A percentile compares a stretch with the other conserved stretches of the same genome.
Conservation (phyloP, 2,797 vertebrate species). For the Liparis tanakae region DNA sequence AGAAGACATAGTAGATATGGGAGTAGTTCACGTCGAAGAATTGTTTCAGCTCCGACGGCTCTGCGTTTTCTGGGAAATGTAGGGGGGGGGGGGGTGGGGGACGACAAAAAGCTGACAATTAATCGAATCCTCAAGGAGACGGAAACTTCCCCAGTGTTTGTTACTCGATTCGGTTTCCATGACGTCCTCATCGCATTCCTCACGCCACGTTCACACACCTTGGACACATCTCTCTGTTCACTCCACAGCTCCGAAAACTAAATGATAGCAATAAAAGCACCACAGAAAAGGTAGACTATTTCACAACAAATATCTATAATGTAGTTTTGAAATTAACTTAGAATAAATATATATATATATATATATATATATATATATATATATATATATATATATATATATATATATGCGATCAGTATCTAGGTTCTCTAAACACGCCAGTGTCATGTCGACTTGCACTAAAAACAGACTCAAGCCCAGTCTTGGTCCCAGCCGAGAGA, state of each 20-base stretch:
- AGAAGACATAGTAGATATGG: slow-evolving; percentile 99
- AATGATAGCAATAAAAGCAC: not conserved
- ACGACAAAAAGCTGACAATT: not conserved
- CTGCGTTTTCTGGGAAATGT: slow-evolving; percentile 89
- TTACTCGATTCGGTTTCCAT: not conserved
- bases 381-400: no score
- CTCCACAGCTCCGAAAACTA: not conserved
- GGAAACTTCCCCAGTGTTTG: not conserved
- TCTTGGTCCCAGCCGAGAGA: not conserved
- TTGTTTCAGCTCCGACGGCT: slow-evolving; percentile 95
- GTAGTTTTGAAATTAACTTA: not conserved
- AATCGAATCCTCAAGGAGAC: not conserved
- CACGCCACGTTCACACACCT: not conserved
- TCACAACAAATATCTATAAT: not conserved
- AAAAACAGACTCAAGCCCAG: not conserved
- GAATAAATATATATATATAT: no score
- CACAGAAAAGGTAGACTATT: not conserved
- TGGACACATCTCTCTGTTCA: not conserved
- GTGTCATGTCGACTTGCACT: not conserved
- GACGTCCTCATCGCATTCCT: not conserved
- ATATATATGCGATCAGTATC: slow-evolving; percentile 1
- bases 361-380: no score
- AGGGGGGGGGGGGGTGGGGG: not conserved
- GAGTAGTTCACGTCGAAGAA: slow-evolving; percentile 98
- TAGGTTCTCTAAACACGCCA: slow-evolving; percentile 26